Evolutionary conservation across 2,113 vertebrate species (phyloP), one percentile per base, ranked within the genome.

Genomic region (Sebastes fasciatus): DNA sequence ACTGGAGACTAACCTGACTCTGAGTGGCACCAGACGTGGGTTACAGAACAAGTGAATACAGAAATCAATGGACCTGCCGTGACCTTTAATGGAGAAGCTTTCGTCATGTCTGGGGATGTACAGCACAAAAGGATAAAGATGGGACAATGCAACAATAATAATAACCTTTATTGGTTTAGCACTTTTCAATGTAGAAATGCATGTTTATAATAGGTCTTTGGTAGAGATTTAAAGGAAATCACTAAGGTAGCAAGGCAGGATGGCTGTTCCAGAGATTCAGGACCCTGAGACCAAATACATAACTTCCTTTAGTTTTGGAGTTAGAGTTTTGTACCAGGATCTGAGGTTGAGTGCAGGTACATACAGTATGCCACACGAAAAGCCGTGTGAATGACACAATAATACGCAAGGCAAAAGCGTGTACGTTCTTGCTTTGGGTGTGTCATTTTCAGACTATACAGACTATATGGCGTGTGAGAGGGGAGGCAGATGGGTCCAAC

Each of bases 1-100:
- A 79, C 54, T 49, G 81, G 81, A 82, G 68, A 84, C 70, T 60
- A 74, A 80, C 72, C 73, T 66, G 82, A 71, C 45, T 11, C 49
- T 5, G 42, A 82, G 51, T 43, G 63, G 72, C 45, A 51, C 57
- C 46, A 14, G 77, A 67, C 10, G 8, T 43, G 57, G 54, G 34
- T 62, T 71, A 66, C 55, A 83, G 88, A 90, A 87, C 49, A 8
- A 69, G 34, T 49, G 63, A 88, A 67, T 60, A 23, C 46, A 80
- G 67, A 86, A 85, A 79, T 89, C 76, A 81, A 77, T 86, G 34
- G 61, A 23, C 66, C 21, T 71, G 73, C 54, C 1, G 1, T 40
- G n/a, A 75, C 67, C 76, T 86, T 80, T 72, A 80, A 76, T 61
- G 57, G 48, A 82, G 66, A 78, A 6, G 78, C 61, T 42, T 72